Evolutionary conservation across 2,113 vertebrate genomes (phyloP), one percentile per base, ranked within the genome.

Genomic region (Gymnarchus niloticus): DNA sequence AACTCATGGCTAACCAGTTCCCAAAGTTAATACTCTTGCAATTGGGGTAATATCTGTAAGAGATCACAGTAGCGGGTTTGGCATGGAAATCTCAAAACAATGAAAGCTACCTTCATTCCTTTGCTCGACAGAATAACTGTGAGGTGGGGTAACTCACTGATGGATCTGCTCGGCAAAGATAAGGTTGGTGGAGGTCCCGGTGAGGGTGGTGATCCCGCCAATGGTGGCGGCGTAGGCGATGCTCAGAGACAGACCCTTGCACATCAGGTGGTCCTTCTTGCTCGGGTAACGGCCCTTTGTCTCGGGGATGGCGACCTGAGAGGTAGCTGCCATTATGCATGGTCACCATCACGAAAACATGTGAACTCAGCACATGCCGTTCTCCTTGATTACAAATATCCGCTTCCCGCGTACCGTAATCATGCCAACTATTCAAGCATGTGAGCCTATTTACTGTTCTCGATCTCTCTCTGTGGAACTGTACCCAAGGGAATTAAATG

Each of bases 151-250:
- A 17, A 46, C 83, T 83, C 23, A 54, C 97, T 87, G 91, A 85
- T 96, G 94, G 87, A 99, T 96, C 86, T 96, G 94, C 89, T 98
- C 97, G 17, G 94, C 23, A 88, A 99, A 98, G 90, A 99, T 98
- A 90, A 99, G 91, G 90, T 98, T 98, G 85, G 97, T 94, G 0
- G 97, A 99, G 33, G 97, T 98, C 88, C 97, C 98, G 0, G 97
- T 96, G 89, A 97, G 93, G 1, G 97, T 99, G 44, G 95, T 94
- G 85, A 98, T 91, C 51, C 98, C 97, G 6, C 98, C 97, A 3
- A 99, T 96, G 87, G 92, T 97, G 86, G 97, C 96, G 69, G 97
- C 95, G 88, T 98, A 99, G 86, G 97, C 94, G 21, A 99, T 92
- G 85, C 94, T 93, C 23, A 99, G 91, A 52, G 94, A 96, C 94